These are phyloP conservation scores for Hestina assimilis DNA, from an alignment of 1,140 invertebrate genomes.

Conservation along the genomic window DNA sequence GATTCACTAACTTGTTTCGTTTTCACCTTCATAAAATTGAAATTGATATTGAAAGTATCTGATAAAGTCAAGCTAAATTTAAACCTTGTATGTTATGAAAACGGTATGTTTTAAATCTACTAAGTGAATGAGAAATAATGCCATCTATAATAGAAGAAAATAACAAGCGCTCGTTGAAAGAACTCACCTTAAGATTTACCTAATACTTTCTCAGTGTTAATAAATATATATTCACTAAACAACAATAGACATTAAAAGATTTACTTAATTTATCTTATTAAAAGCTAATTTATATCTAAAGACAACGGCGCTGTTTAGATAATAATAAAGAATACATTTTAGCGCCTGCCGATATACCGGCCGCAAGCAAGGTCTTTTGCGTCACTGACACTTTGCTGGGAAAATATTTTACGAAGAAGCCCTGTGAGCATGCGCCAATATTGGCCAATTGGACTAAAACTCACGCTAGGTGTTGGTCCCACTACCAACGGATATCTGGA, in stretches of 20 bases:
- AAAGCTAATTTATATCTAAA: not conserved
- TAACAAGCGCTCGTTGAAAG: constrained; percentile 7
- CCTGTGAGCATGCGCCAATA: constrained; percentile 57
- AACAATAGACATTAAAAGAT: constrained; percentile 58
- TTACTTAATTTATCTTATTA: constrained; percentile 20
- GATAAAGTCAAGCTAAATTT: constrained; percentile 5
- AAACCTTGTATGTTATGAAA: not conserved
- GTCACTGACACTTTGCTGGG: constrained; percentile 56
- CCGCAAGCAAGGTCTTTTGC: constrained; percentile 44
- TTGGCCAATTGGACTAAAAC: constrained; percentile 54
- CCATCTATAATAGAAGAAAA: constrained; percentile 10
- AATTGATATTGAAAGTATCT: not conserved
- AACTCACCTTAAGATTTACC: constrained; percentile 61
- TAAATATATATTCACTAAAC: constrained; percentile 49
- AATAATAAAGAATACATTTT: constrained; percentile 44
- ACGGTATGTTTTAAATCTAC: not conserved
- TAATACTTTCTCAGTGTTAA: constrained; percentile 44
- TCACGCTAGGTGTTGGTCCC: constrained; percentile 36
- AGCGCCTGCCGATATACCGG: constrained; percentile 54
- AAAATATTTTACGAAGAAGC: constrained; percentile 53
- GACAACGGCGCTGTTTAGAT: constrained; percentile 22
- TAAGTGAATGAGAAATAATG: not conserved
- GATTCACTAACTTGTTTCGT: constrained; percentile 3
- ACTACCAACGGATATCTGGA: constrained; percentile 7
- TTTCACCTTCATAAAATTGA: constrained; percentile 1